Evolutionary conservation across 2,888 invertebrate species (phyloP), one percentile per base, ranked within the genome.

Genomic region (Sphaeridia pumilis): DNA sequence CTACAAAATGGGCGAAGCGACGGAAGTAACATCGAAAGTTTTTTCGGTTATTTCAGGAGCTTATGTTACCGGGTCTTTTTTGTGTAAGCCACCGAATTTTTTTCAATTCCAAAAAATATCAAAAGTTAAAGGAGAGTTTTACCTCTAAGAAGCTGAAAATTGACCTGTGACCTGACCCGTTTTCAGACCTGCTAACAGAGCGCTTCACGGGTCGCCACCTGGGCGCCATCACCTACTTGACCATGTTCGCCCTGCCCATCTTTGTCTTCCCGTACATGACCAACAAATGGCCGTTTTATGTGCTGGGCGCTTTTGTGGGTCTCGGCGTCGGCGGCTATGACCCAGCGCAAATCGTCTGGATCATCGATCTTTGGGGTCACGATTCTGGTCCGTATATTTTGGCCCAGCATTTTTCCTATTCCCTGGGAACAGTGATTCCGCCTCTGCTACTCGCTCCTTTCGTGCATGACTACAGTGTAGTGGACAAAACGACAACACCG

Each of bases 311-410:
- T 2, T 1, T 54, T 12, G 28, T 54, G 1, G 59, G 59, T 2
- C 41, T 55, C n/a, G 55, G 46, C 26, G 45, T 27, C 14, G 59
- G 60, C 1, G 47, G 52, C 12, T 58, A 58, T 38, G 58, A 58
- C 38, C 31, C 49, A 7, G 60, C 56, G 4, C 56, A 56, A 36
- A 46, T 60, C 28, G 58, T 55, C 0, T 56, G 60, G 56, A 49
- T 58, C 2, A 58, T 59, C 34, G 58, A 59, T 44, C 55, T 58
- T 17, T 58, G 58, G 58, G 48, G 55, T 12, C 17, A 26, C 14
- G 36, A 54, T 14, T 43, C 54, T 0, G 55, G 51, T 1, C 58
- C 57, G 0, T 60, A 26, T 21, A 47, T 60, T 20, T 54, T 58
- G 35, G 50, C 47, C 14, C 55, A 57, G 21, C 57, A 60, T 46